Percentiles rank a stretch among this genome's conserved stretches.
phyloP scores from a whole-genome alignment of 2,888 invertebrate genomes.

The Nebria salina region DNA sequence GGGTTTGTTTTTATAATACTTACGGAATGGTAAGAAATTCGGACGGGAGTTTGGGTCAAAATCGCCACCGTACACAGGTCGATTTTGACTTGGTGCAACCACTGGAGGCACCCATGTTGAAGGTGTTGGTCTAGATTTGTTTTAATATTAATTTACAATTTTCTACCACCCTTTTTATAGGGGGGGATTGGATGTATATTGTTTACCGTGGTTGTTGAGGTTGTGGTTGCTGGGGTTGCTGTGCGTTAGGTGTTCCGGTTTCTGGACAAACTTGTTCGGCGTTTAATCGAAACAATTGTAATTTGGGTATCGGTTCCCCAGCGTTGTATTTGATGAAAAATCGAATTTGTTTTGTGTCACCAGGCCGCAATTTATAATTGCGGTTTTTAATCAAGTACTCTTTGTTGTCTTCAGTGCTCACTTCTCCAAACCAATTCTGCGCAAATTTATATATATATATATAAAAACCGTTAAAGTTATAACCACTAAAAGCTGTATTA shows the following conservation, averaged over 20 bases:
- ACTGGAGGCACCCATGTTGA: neutral
- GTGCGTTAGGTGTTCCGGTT: constrained; percentile 29
- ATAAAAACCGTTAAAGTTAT: neutral
- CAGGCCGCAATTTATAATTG: constrained; percentile 65
- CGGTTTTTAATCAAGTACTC: constrained; percentile 67
- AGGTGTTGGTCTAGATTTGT: neutral
- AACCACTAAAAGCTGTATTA: neutral
- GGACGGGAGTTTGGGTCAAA: constrained; percentile 35
- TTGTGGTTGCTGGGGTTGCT: neutral
- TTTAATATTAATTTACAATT: neutral
- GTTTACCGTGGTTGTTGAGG: too few species aligned
- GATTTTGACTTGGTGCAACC: neutral
- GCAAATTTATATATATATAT: constrained; percentile 26
- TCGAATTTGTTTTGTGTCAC: constrained; percentile 63
- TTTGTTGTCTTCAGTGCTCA: constrained; percentile 65
- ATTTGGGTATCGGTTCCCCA: constrained; percentile 61
- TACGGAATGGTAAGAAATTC: constrained; percentile 28
- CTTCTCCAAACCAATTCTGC: constrained; percentile 69
- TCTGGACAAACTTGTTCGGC: constrained; percentile 69
- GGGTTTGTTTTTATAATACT: neutral
- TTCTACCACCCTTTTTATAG: too few species aligned
- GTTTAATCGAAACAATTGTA: constrained; percentile 66
- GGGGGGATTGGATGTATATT: too few species aligned
- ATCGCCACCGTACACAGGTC: constrained; percentile 19
- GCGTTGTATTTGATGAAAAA: constrained; percentile 67